phyloP scores from a whole-genome alignment of 2,113 vertebrate genomes.

The Hypocryptadius cinnamomeus region DNA sequence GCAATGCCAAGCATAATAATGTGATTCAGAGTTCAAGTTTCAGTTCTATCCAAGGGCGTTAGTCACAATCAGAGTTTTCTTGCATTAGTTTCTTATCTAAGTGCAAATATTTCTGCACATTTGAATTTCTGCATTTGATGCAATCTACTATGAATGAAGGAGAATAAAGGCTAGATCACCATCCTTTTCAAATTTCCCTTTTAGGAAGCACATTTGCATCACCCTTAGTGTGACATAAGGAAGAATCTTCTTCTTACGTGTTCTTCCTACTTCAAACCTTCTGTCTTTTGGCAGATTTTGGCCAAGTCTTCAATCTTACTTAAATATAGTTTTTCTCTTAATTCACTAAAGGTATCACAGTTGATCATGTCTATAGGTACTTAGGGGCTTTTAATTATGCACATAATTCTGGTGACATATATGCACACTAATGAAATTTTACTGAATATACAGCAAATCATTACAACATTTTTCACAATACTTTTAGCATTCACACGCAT shows the following conservation, averaged over 20 bases:
- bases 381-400: conserved; percentile 24
- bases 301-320: background rate
- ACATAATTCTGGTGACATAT: conserved; percentile 40
- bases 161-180: background rate
- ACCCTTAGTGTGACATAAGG: background rate
- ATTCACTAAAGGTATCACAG: background rate
- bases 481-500: conserved; percentile 17
- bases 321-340: conserved; percentile 3
- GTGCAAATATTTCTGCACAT: background rate
- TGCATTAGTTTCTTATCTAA: background rate
- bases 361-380: conserved; percentile 19
- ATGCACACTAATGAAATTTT: conserved; percentile 40
- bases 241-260: background rate
- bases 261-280: background rate
- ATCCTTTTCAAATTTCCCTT: background rate
- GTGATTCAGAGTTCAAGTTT: background rate
- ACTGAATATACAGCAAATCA: conserved; percentile 35
- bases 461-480: conserved; percentile 18
- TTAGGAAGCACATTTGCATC: background rate
- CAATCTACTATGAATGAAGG: background rate
- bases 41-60: background rate
- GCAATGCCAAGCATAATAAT: background rate
- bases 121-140: background rate
- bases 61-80: background rate
- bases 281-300: background rate